Evolutionary conservation across 2,888 invertebrate species (phyloP).

Genomic region (Plagiodera versicolora): DNA sequence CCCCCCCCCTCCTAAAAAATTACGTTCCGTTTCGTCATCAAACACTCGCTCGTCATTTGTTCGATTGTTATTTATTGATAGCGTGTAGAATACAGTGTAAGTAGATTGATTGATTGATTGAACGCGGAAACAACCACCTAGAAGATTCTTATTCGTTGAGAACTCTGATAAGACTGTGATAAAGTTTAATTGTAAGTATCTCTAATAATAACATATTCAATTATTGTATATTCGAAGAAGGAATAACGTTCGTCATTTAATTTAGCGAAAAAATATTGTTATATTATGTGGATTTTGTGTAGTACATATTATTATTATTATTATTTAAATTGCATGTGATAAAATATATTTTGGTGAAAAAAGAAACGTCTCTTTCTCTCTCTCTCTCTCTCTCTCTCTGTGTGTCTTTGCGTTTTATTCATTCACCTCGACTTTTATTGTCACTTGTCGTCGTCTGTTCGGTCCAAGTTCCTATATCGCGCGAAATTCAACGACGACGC

Average conservation of each 20-base stretch:
- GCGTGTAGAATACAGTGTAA: conserved; percentile 27
- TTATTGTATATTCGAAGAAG: conserved; percentile 43
- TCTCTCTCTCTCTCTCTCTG: too few relatives aligned
- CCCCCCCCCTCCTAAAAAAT: too few relatives aligned
- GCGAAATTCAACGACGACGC: conserved; percentile 4
- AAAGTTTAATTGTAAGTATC: conserved; percentile 48
- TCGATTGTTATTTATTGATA: conserved; percentile 25
- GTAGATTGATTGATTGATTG: too few relatives aligned
- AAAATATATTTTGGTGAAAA: conserved; percentile 51
- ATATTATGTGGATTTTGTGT: conserved; percentile 48
- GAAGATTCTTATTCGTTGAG: conserved; percentile 43
- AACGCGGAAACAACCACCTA: conserved; percentile 44
- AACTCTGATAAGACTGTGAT: conserved; percentile 54
- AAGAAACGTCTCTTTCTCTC: too few relatives aligned
- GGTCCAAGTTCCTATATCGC: conserved; percentile 53
- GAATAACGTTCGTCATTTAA: conserved; percentile 28
- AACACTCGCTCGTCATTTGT: conserved; percentile 2
- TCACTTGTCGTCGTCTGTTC: conserved; percentile 44
- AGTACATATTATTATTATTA: too few relatives aligned
- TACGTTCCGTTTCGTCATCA: neutral
- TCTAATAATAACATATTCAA: conserved; percentile 45
- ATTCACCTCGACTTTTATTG: conserved; percentile 41
- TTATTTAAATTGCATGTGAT: conserved; percentile 44
- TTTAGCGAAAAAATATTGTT: conserved; percentile 41
- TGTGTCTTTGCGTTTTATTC: conserved; percentile 50